Conservation (phyloP, 1,140 invertebrate genomes). For the Holcopasites calliopsidis region DNA sequence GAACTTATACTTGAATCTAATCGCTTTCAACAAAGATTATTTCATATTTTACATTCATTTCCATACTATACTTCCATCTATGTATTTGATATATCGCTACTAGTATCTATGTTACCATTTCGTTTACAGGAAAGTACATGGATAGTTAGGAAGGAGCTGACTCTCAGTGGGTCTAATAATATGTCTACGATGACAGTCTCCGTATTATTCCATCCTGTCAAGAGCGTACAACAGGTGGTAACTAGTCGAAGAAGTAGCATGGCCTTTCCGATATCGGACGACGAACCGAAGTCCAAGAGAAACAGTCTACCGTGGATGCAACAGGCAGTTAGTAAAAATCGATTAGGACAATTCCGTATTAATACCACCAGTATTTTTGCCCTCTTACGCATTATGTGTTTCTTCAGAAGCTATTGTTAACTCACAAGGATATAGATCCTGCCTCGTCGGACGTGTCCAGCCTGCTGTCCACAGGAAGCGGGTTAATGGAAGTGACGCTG, state of each 20-base stretch:
- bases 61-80: no score
- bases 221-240: conserved; percentile 65
- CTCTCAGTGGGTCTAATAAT: conserved; percentile 67
- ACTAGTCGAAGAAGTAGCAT: conserved; percentile 65
- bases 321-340: conserved; percentile 71
- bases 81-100: no score
- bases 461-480: conserved; percentile 73
- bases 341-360: conserved; percentile 11
- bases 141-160: conserved; percentile 69
- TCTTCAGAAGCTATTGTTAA: conserved; percentile 70
- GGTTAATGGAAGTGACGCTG: conserved; percentile 76
- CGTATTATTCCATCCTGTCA: conserved; percentile 79
- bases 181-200: conserved; percentile 80
- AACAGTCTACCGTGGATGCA: conserved; percentile 77
- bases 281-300: conserved; percentile 69
- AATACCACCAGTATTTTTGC: neutral
- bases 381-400: neutral
- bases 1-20: no score
- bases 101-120: no score
- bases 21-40: no score
- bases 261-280: conserved; percentile 52
- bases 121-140: conserved; percentile 64
- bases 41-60: no score
- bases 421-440: conserved; percentile 70
- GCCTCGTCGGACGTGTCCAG: conserved; percentile 73